Conservation (phyloP, 2,113 vertebrate genomes). For the Ctenomys sociabilis region DNA sequence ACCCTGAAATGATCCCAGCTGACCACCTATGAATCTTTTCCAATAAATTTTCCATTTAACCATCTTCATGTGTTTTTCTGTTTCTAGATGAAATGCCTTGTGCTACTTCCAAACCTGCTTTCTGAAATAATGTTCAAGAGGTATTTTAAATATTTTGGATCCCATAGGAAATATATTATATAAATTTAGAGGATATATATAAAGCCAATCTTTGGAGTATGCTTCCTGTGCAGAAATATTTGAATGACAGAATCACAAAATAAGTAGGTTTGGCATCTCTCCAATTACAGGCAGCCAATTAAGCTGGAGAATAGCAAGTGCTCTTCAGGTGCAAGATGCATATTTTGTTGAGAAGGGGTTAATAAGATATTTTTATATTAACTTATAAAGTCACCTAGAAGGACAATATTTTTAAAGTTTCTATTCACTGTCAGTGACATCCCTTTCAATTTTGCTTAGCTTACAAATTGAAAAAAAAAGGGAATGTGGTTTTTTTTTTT, state of each 20-base stretch:
- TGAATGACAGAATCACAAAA: constrained; percentile 63
- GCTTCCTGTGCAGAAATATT: background rate
- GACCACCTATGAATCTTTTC: background rate
- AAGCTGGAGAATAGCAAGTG: background rate
- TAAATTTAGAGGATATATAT: constrained; percentile 52
- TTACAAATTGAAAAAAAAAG: constrained; percentile 73
- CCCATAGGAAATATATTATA: constrained; percentile 46
- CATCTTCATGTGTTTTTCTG: constrained; percentile 56
- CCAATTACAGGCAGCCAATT: background rate
- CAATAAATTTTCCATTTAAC: constrained; percentile 60
- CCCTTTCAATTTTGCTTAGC: constrained; percentile 67
- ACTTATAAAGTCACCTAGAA: constrained; percentile 36
- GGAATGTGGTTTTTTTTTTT: constrained; percentile 14
- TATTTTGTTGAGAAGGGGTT: constrained; percentile 58
- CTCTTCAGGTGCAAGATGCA: background rate
- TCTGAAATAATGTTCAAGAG: constrained; percentile 67
- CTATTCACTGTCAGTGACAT: constrained; percentile 48
- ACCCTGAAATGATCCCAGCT: background rate
- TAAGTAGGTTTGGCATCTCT: background rate
- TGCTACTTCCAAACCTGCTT: constrained; percentile 44
- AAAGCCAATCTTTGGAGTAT: constrained; percentile 49
- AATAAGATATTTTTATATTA: constrained; percentile 49
- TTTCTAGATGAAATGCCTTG: constrained; percentile 61
- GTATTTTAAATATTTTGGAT: constrained; percentile 60
- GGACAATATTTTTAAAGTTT: constrained; percentile 39